Conservation (phyloP, 2,797 vertebrate species). For the Xenentodon cancila region DNA sequence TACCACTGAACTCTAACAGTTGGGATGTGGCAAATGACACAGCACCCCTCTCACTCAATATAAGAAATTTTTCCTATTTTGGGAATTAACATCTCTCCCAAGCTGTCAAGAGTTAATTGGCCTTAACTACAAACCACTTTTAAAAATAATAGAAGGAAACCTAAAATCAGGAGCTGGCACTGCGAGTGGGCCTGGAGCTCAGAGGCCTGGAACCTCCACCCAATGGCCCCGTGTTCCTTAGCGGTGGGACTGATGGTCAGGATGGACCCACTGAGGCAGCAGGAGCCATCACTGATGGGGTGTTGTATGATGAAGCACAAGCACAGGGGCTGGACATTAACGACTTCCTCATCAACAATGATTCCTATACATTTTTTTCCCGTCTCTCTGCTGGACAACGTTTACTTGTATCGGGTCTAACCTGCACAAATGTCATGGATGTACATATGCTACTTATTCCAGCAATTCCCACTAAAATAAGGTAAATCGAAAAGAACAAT, state of each 20-base stretch:
- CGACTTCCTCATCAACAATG: conserved; percentile 84
- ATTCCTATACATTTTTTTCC: conserved; percentile 92
- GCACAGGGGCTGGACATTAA: conserved; percentile 84
- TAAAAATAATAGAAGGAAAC: no score
- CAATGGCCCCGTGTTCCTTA: conserved; percentile 87
- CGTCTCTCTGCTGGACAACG: conserved; percentile 81
- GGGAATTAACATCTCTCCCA: no score
- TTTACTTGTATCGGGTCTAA: conserved; percentile 91
- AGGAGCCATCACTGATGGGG: conserved; percentile 85
- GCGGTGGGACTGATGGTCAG: conserved; percentile 94
- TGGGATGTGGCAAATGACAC: no score
- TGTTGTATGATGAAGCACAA: conserved; percentile 81
- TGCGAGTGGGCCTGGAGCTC: conserved; percentile 88
- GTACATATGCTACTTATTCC: conserved; percentile 86
- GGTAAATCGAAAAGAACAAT: conserved; percentile 8
- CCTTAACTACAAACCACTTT: no score
- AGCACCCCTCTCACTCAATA: no score
- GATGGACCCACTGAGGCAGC: conserved; percentile 95
- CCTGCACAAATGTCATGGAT: conserved; percentile 98
- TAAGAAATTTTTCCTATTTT: no score
- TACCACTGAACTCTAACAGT: no score
- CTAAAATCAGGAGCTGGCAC: conserved; percentile 96
- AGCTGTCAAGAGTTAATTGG: no score
- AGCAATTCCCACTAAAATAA: conserved; percentile 41
- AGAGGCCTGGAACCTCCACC: conserved; percentile 56